Base-by-base conservation (phyloP, 2,113 vertebrate genomes). In the Anoplopoma fimbria region DNA sequence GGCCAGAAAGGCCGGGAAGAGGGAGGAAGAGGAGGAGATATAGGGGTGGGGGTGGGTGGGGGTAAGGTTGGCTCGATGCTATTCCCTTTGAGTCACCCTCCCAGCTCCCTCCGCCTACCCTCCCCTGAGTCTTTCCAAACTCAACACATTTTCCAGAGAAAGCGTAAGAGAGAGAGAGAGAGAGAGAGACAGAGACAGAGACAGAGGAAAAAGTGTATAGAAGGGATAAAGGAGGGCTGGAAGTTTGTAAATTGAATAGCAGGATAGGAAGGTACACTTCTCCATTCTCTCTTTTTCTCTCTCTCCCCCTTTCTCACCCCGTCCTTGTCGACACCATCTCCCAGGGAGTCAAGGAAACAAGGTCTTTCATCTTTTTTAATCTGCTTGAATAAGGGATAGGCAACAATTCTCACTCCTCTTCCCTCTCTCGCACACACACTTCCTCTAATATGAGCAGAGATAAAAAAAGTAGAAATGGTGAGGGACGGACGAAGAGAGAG, bases 91-190 rank as follows among this genome's bases (percentile, higher is more conserved):
- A 83, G 83, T 78, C 84, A 33, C 65, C 69, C 77, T 87, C 88
- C 79, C 88, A 70, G 79, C 75, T 80, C 83, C 91, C 83, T 86
- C 75, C 60, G 36, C 77, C 73, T 89, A 80, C 57, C 77, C 83
- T 89, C 81, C 91, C 72, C 49, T 6, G 61, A 88, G 83, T 85
- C 90, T 83, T 93, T 94, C 91, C 89, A 93, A 94, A 95, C 94
- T 92, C 91, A 93, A 93, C 92, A 94, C 91, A 93, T 93, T 95
- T 95, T 95, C 94, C 94, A 95, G 87, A 88, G 74, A 90, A 87
- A 85, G 77, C 45, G 10, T 85, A 77, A 65, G 68, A 81, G n/a
- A 87, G 47, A 58, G 5, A 47, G 0, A 62, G 6, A 23, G 4
- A 58, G 58, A 81, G 63, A 71, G 33, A 42, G 7, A 69, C 51